phyloP scores from a whole-genome alignment of 2,888 invertebrate genomes.

The Lasioglossum malachurum region DNA sequence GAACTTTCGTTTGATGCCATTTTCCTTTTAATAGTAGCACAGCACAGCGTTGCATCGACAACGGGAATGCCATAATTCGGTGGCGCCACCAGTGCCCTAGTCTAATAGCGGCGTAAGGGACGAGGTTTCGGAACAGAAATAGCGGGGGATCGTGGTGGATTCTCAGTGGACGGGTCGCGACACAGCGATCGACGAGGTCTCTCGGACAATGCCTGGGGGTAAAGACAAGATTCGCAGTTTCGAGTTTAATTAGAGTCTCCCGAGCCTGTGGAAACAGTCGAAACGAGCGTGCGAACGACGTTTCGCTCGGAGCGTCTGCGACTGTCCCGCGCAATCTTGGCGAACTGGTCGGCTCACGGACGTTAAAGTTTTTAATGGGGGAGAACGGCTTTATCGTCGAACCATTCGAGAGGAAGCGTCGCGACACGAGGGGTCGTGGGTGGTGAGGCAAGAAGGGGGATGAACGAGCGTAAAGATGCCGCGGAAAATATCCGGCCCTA shows the following conservation, averaged over 20 bases:
- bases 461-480: slow-evolving; percentile 12
- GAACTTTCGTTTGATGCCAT: no score
- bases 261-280: neutral
- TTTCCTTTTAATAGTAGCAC: no score
- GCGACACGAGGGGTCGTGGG: neutral
- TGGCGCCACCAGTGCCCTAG: no score
- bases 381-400: slow-evolving; percentile 6
- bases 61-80: no score
- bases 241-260: slow-evolving; percentile 27
- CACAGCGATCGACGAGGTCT: neutral
- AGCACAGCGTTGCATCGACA: no score
- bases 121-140: neutral
- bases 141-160: neutral
- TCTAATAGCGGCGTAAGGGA: neutral
- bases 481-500: slow-evolving; percentile 50
- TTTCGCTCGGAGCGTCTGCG: slow-evolving; percentile 35
- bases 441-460: neutral
- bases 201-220: neutral
- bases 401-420: neutral
- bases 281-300: slow-evolving; percentile 31
- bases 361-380: slow-evolving; percentile 66
- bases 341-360: slow-evolving; percentile 52
- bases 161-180: neutral
- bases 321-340: slow-evolving; percentile 56
- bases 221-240: neutral